A percentile compares a stretch with the other conserved stretches of the same genome.
phyloP scores from a whole-genome alignment of 35 echinoderm and acorn worm genomes.

The Lytechinus pictus region DNA sequence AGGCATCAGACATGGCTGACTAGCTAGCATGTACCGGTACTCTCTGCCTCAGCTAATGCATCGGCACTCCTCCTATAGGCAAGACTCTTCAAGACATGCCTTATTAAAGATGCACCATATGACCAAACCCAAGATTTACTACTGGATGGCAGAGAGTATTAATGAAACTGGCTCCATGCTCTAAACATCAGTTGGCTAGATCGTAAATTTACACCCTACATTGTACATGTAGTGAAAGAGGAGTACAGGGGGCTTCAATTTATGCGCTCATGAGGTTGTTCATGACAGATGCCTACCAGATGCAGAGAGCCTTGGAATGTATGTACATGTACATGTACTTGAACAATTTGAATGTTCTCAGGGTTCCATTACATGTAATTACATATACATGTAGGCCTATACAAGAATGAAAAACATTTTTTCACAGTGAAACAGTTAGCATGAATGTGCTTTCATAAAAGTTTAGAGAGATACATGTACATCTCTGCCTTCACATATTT shows the following conservation, averaged over 20 bases:
- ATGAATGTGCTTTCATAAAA: too few species aligned
- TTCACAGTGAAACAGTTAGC: too few species aligned
- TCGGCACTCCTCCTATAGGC: not conserved
- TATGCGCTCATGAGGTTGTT: not conserved
- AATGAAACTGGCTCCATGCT: not conserved
- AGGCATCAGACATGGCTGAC: not conserved
- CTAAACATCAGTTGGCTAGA: not conserved
- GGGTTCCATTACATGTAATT: not conserved
- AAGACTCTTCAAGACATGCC: not conserved
- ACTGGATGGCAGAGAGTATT: not conserved
- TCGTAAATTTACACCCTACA: not conserved
- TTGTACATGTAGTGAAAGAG: not conserved
- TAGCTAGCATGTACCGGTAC: not conserved
- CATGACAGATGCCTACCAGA: not conserved
- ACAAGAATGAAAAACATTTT: too few species aligned
- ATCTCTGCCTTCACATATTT: too few species aligned
- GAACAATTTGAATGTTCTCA: not conserved
- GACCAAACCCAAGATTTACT: not conserved
- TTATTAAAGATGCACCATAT: conserved; percentile 11
- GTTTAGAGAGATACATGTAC: too few species aligned
- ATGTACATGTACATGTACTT: not conserved
- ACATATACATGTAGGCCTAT: too few species aligned
- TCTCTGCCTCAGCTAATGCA: not conserved
- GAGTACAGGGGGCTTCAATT: not conserved
- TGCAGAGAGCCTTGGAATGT: not conserved